phyloP scores from a whole-genome alignment of 2,113 vertebrate genomes.

The Kryptolebias marmoratus region DNA sequence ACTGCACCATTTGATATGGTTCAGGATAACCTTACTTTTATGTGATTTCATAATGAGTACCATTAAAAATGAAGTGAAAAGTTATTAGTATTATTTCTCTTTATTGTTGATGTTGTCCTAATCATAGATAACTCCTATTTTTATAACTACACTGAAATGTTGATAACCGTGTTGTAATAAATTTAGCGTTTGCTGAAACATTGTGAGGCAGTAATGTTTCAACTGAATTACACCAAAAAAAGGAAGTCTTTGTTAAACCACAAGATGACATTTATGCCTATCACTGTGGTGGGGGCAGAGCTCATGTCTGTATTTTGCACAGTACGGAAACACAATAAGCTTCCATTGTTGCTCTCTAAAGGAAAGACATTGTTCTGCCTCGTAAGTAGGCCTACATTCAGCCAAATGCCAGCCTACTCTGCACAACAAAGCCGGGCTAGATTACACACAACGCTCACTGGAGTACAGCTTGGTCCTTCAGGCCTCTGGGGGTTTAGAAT shows the following conservation, averaged over 20 bases:
- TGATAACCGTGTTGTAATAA: no score
- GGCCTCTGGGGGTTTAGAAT: neutral
- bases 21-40: no score
- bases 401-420: slow-evolving; percentile 36
- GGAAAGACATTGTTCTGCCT: slow-evolving; percentile 48
- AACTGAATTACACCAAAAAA: neutral
- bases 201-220: neutral
- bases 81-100: neutral
- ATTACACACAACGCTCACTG: slow-evolving; percentile 1
- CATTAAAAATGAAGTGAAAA: no score
- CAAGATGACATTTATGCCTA: slow-evolving; percentile 13
- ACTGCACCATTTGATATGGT: no score
- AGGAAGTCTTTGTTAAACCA: slow-evolving; percentile 11
- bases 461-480: neutral
- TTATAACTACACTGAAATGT: no score
- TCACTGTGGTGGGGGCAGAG: slow-evolving; percentile 25
- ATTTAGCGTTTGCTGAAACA: neutral
- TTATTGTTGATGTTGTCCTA: neutral
- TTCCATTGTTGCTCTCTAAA: slow-evolving; percentile 44
- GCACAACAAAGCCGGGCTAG: neutral
- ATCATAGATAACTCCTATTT: neutral
- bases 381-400: slow-evolving; percentile 5
- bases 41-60: no score
- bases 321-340: slow-evolving; percentile 33
- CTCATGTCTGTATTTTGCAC: slow-evolving; percentile 12